Percentiles rank a stretch among this genome's conserved stretches.
Evolutionary conservation across 2,797 vertebrate genomes (phyloP).

Genomic region (Odontamblyopus rebecca): DNA sequence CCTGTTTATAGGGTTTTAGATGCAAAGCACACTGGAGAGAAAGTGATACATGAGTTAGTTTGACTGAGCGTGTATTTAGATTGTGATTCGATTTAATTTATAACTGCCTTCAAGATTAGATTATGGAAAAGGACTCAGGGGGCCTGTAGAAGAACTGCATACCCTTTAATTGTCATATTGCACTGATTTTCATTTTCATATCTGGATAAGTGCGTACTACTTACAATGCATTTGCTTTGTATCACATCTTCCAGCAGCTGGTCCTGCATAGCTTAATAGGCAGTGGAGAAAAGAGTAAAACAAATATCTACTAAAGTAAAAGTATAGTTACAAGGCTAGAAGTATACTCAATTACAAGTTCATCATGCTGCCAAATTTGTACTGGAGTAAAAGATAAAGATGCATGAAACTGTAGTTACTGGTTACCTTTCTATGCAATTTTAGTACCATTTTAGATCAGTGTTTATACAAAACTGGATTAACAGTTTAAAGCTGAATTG

Average conservation of each 20-base stretch:
- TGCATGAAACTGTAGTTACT: too few species aligned
- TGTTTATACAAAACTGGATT: too few species aligned
- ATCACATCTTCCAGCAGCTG: background rate
- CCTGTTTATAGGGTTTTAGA: slow-evolving; percentile 9
- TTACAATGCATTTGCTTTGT: background rate
- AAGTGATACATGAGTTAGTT: background rate
- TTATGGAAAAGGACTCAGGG: background rate
- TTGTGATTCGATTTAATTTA: background rate
- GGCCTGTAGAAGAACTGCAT: background rate
- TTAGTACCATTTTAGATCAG: too few species aligned
- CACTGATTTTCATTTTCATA: background rate
- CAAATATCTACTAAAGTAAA: too few species aligned
- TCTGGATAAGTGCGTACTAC: too few species aligned
- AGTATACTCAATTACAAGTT: too few species aligned
- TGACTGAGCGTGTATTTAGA: background rate
- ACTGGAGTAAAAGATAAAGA: too few species aligned
- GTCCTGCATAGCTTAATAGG: background rate
- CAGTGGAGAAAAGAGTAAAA: background rate
- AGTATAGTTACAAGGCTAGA: too few species aligned
- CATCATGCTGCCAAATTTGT: too few species aligned
- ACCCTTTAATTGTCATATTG: background rate
- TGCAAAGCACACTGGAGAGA: background rate
- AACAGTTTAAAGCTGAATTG: too few species aligned
- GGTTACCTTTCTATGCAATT: too few species aligned
- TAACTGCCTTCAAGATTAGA: background rate